phyloP scores from a whole-genome alignment of 2,888 invertebrate species.

The Sympetrum striolatum region DNA sequence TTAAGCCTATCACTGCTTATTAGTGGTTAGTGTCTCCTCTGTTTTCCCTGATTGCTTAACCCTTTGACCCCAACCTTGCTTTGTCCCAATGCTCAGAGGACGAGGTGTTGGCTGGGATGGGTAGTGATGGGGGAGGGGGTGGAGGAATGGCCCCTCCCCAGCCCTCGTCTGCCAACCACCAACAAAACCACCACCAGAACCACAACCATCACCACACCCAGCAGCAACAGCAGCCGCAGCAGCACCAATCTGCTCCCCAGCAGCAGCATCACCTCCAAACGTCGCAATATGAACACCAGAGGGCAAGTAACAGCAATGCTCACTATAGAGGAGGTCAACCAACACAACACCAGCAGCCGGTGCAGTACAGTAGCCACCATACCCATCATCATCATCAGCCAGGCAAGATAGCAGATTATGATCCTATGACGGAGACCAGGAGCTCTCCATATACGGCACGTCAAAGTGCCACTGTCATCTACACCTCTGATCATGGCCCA shows the following conservation, averaged over 20 bases:
- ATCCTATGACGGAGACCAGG: conserved; percentile 63
- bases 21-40: background rate
- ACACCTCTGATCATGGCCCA: conserved; percentile 77
- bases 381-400: conserved; percentile 58
- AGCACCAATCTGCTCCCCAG: conserved; percentile 48
- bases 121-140: conserved; percentile 36
- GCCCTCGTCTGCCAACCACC: conserved; percentile 50
- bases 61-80: conserved; percentile 27
- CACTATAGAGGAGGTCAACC: conserved; percentile 51
- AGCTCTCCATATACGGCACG: conserved; percentile 72
- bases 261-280: conserved; percentile 50
- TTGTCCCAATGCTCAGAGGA: conserved; percentile 35
- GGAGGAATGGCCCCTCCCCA: conserved; percentile 44
- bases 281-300: conserved; percentile 47
- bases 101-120: conserved; percentile 33
- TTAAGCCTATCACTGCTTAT: background rate
- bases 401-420: conserved; percentile 81
- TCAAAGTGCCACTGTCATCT: conserved; percentile 83
- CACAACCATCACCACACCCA: conserved; percentile 53
- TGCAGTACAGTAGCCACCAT: conserved; percentile 36
- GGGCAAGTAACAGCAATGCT: conserved; percentile 45
- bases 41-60: background rate
- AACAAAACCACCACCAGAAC: conserved; percentile 54
- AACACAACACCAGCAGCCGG: conserved; percentile 47
- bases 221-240: conserved; percentile 54